These are phyloP conservation scores for Glomeris marginata DNA, from an alignment of 2,888 invertebrate genomes.

Conservation along the genomic window DNA sequence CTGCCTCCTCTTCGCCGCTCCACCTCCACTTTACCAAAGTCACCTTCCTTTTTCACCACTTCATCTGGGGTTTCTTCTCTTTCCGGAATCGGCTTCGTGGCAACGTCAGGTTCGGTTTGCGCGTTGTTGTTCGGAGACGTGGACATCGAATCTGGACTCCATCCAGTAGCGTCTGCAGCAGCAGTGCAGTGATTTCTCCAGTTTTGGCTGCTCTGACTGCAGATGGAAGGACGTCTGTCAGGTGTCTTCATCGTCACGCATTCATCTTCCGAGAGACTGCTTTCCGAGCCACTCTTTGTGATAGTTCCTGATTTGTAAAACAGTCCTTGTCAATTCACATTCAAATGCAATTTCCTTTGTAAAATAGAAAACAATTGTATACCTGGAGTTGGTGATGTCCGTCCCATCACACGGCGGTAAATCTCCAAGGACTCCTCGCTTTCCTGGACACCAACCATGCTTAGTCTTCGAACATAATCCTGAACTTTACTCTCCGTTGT, in stretches of 20 bases:
- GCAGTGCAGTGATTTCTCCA: background rate
- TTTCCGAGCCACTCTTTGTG: constrained; percentile 74
- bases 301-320: constrained; percentile 38
- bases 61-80: background rate
- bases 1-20: constrained; percentile 36
- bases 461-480: constrained; percentile 21
- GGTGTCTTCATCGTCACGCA: constrained; percentile 20
- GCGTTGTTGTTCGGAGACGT: background rate
- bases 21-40: background rate
- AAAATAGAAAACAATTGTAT: constrained; percentile 7
- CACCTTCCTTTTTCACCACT: background rate
- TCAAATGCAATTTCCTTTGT: too few species aligned
- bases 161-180: background rate
- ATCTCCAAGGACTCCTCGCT: constrained; percentile 7
- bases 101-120: background rate
- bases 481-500: constrained; percentile 16
- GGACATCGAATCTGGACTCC: background rate
- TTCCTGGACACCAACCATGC: constrained; percentile 13
- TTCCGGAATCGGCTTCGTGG: background rate
- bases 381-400: constrained; percentile 8
- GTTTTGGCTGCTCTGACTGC: background rate
- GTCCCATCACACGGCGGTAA: constrained; percentile 3
- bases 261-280: constrained; percentile 58
- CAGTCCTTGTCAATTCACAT: too few species aligned
- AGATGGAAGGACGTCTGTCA: background rate